phyloP scores from a whole-genome alignment of 37 sponge, comb jelly and placozoan genomes.

The Crambe crambe region DNA sequence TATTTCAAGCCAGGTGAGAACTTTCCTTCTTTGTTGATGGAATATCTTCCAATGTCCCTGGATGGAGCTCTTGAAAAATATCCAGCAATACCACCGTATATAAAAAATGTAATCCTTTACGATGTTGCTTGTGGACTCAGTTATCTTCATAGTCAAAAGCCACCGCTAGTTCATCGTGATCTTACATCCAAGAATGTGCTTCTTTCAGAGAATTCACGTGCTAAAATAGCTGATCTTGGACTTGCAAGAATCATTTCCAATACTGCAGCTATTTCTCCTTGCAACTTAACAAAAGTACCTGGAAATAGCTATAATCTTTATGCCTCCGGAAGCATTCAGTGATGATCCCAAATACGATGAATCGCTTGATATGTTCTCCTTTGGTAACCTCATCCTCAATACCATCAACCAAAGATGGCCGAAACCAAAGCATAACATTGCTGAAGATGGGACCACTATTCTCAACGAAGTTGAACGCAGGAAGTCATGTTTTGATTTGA shows the following conservation, averaged over 20 bases:
- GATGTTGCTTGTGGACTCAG: constrained; percentile 30
- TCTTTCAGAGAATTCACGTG: neutral
- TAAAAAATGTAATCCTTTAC: constrained; percentile 4
- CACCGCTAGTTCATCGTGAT: constrained; percentile 38
- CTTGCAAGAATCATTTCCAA: neutral
- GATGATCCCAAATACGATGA: constrained; percentile 4
- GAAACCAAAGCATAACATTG: no score
- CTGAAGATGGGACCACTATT: neutral
- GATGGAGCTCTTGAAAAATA: neutral
- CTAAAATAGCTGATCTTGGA: constrained; percentile 45
- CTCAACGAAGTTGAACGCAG: constrained; percentile 2
- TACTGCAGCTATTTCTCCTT: no score
- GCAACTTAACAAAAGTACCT: constrained; percentile 5
- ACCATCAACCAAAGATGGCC: constrained; percentile 17
- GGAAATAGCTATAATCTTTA: constrained; percentile 6
- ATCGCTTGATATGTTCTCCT: constrained; percentile 21
- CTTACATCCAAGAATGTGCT: constrained; percentile 37
- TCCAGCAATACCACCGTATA: neutral
- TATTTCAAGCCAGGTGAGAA: neutral
- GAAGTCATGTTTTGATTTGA: neutral
- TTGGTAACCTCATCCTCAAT: constrained; percentile 9
- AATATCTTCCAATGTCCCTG: constrained; percentile 1
- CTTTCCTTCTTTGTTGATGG: constrained; percentile 16
- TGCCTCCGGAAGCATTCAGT: constrained; percentile 23
- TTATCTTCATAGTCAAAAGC: constrained; percentile 7